Evolutionary conservation across 2,113 vertebrate genomes (phyloP).

Genomic region (Clarias macrocephalus): DNA sequence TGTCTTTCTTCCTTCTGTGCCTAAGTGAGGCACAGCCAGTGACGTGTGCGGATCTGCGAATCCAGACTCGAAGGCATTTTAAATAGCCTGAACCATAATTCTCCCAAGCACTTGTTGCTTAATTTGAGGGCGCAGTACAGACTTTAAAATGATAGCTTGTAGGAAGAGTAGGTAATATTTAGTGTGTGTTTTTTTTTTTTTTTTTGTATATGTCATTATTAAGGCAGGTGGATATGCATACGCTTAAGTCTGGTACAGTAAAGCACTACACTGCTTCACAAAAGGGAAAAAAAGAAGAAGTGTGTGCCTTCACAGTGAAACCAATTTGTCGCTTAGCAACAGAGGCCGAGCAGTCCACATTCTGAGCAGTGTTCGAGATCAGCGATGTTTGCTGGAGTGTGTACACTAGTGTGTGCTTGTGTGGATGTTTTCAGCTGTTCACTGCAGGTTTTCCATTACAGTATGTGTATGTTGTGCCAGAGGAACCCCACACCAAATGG

Average conservation of each 20-base stretch:
- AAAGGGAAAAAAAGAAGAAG: conserved; percentile 5
- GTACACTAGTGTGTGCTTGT: conserved; percentile 15
- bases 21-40: not conserved
- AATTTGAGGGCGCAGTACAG: not conserved
- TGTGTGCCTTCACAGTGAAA: conserved; percentile 54
- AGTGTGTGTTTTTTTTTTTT: no score
- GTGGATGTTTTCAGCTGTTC: conserved; percentile 19
- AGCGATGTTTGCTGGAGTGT: conserved; percentile 42
- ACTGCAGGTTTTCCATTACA: conserved; percentile 16
- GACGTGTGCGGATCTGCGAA: conserved; percentile 4
- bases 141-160: not conserved
- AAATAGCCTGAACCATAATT: conserved; percentile 10
- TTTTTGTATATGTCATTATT: not conserved
- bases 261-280: conserved; percentile 33
- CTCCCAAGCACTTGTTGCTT: conserved; percentile 34
- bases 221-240: not conserved
- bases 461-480: not conserved
- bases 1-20: conserved; percentile 29
- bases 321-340: conserved; percentile 75
- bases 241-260: conserved; percentile 20
- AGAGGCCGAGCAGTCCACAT: conserved; percentile 55
- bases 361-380: conserved; percentile 49
- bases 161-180: not conserved
- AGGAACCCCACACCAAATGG: not conserved
- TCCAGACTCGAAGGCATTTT: conserved; percentile 15